Evolutionary conservation across 2,888 invertebrate species (phyloP).

Genomic region (Drosophila atroscutellata): DNA sequence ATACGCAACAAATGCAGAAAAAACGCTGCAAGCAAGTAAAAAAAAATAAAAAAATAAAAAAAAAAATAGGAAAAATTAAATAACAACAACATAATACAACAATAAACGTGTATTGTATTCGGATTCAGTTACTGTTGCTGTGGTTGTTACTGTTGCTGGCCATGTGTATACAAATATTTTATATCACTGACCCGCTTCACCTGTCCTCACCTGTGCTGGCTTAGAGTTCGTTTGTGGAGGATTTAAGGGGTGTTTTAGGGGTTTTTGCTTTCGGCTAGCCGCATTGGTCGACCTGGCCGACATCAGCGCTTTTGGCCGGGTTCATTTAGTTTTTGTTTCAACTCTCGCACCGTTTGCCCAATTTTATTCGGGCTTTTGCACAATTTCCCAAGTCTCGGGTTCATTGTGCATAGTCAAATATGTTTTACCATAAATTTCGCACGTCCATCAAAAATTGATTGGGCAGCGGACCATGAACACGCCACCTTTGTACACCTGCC

Average conservation of each 20-base stretch:
- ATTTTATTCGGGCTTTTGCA: constrained; percentile 34
- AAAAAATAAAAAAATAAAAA: not conserved
- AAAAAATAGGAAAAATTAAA: constrained; percentile 44
- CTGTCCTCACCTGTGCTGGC: not conserved
- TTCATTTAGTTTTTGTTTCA: constrained; percentile 26
- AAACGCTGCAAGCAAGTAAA: not conserved
- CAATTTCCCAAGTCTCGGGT: constrained; percentile 47
- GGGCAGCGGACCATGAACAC: constrained; percentile 53
- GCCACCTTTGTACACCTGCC: constrained; percentile 46
- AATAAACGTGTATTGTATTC: constrained; percentile 53
- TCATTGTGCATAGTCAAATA: constrained; percentile 82
- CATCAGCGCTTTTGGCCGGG: constrained; percentile 2
- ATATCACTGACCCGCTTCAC: constrained; percentile 2
- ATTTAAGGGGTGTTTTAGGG: not conserved
- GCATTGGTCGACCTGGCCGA: constrained; percentile 50
- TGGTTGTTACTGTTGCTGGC: constrained; percentile 14
- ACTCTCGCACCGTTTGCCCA: not conserved
- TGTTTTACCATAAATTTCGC: constrained; percentile 82
- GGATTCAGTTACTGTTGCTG: constrained; percentile 7
- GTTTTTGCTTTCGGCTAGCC: constrained; percentile 54
- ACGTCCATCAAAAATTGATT: constrained; percentile 82
- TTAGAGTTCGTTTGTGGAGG: constrained; percentile 6
- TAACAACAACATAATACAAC: constrained; percentile 40
- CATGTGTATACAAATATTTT: constrained; percentile 44
- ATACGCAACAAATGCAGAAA: constrained; percentile 60